These are phyloP conservation scores for Bergia puertoricense DNA, from an alignment of 92 coral and sea anemone species.

Conservation along the genomic window DNA sequence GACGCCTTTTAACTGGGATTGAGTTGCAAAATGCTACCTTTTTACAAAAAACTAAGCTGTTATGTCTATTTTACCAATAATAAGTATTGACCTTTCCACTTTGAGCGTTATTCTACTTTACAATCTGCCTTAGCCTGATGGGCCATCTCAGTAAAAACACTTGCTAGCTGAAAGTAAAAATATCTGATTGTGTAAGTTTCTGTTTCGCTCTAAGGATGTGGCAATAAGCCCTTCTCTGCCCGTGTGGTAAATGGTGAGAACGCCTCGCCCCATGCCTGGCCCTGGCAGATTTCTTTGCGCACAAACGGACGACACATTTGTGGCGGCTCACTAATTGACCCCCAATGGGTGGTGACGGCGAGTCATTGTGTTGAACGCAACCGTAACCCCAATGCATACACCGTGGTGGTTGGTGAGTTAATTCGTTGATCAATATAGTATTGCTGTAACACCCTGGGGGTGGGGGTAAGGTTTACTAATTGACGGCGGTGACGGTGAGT, in stretches of 20 bases:
- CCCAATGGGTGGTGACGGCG: conserved; percentile 11
- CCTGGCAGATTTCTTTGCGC: conserved; percentile 20
- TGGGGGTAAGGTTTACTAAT: not conserved
- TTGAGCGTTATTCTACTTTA: not conserved
- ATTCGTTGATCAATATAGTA: no score
- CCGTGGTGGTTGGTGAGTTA: conserved; percentile 17
- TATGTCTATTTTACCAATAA: no score
- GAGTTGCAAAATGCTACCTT: no score
- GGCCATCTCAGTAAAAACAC: not conserved
- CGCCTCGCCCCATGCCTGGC: conserved; percentile 23
- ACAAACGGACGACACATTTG: conserved; percentile 19
- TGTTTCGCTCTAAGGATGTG: not conserved
- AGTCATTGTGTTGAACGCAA: conserved; percentile 17
- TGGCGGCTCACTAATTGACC: conserved; percentile 6
- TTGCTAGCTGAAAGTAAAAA: not conserved
- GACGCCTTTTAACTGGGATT: no score
- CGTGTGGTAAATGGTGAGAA: conserved; percentile 20
- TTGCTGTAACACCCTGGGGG: not conserved
- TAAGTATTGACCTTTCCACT: not conserved
- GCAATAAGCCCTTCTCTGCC: conserved; percentile 21
- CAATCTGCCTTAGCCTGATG: not conserved
- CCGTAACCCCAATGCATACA: conserved; percentile 14
- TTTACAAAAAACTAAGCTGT: no score
- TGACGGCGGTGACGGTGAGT: no score
- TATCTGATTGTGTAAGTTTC: not conserved